Conservation (phyloP, 2,113 vertebrate genomes). For the Esox niger region DNA sequence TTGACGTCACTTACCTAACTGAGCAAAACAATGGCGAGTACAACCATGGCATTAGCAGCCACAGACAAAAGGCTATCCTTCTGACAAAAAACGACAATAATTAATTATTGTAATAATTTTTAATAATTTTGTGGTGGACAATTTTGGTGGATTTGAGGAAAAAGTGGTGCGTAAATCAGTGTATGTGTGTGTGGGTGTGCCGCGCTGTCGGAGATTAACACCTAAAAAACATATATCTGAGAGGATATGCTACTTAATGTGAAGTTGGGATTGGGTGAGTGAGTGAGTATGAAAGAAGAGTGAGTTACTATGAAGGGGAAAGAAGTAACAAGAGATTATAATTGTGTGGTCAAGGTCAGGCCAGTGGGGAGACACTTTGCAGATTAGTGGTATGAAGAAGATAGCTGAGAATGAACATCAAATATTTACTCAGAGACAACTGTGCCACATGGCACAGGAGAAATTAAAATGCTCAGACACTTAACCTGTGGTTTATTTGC, state of each 20-base stretch:
- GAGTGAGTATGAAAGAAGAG: background rate
- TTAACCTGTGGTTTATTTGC: background rate
- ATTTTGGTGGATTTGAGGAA: constrained; percentile 46
- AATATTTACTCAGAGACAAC: constrained; percentile 55
- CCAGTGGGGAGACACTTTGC: constrained; percentile 64
- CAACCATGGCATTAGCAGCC: constrained; percentile 22
- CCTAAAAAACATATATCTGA: too few species aligned
- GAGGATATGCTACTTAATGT: too few species aligned
- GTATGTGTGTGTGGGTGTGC: constrained; percentile 1
- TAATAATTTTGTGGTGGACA: constrained; percentile 26
- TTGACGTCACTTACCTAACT: constrained; percentile 32
- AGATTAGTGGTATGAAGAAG: constrained; percentile 71
- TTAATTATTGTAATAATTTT: too few species aligned
- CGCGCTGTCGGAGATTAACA: too few species aligned
- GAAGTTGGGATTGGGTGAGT: constrained; percentile 3
- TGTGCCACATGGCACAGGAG: constrained; percentile 37
- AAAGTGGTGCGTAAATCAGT: constrained; percentile 50
- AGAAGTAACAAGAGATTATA: background rate
- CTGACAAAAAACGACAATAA: constrained; percentile 11
- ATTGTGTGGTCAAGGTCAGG: constrained; percentile 65
- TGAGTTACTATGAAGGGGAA: background rate
- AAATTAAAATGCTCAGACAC: constrained; percentile 25
- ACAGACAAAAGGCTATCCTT: constrained; percentile 17
- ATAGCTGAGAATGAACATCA: constrained; percentile 43
- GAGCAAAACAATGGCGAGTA: background rate